phyloP scores from a whole-genome alignment of 1,140 invertebrate species.

The Drosophila truncata region DNA sequence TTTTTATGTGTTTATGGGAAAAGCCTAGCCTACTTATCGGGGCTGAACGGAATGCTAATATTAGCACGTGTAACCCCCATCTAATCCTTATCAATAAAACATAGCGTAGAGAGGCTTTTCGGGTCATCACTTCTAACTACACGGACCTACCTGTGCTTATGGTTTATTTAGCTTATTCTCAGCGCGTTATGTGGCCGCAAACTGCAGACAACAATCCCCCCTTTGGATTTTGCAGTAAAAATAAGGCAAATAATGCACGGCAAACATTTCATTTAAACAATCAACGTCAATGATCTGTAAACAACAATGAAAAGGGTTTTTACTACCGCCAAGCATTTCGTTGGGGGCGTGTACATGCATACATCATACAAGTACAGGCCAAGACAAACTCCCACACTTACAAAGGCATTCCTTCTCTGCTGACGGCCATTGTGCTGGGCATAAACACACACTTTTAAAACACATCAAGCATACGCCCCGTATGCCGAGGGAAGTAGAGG shows the following conservation, averaged over 20 bases:
- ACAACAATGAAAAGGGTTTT: conserved; percentile 82
- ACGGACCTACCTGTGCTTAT: conserved; percentile 41
- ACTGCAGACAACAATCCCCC: conserved; percentile 32
- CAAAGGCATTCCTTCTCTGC: conserved; percentile 23
- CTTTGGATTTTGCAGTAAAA: conserved; percentile 53
- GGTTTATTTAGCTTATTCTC: conserved; percentile 65
- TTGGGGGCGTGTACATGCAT: conserved; percentile 70
- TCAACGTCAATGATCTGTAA: conserved; percentile 84
- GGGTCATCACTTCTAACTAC: conserved; percentile 51
- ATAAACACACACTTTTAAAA: conserved; percentile 83
- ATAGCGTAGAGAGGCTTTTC: conserved; percentile 46
- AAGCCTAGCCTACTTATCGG: conserved; percentile 8
- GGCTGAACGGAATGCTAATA: conserved; percentile 31
- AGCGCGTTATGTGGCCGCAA: conserved; percentile 62
- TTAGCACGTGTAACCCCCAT: conserved; percentile 36
- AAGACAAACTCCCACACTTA: conserved; percentile 16
- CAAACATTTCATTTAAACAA: conserved; percentile 84
- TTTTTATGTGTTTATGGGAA: conserved; percentile 32
- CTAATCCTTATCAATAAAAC: conserved; percentile 72
- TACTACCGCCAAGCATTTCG: conserved; percentile 47
- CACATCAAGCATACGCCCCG: conserved; percentile 78
- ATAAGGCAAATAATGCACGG: conserved; percentile 79
- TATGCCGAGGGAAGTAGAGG: conserved; percentile 12
- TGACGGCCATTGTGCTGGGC: conserved; percentile 64
- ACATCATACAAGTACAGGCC: conserved; percentile 58